Evolutionary conservation across 2,797 vertebrate species (phyloP).

Genomic region (Setipinna tenuifilis): DNA sequence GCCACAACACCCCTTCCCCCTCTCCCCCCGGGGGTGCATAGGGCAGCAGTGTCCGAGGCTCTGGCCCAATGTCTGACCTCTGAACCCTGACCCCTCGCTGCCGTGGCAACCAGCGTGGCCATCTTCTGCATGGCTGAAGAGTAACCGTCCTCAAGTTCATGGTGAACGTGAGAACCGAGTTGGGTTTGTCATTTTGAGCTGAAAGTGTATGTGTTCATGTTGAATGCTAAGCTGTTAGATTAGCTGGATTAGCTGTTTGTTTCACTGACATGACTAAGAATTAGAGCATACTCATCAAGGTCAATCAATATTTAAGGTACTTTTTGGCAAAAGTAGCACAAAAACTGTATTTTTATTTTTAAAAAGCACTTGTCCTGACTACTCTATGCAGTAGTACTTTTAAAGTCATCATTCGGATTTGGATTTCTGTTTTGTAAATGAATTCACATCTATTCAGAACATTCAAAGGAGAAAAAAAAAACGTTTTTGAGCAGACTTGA

Average conservation of each 20-base stretch:
- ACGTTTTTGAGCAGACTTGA: slow-evolving; percentile 64
- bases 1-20: no score
- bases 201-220: slow-evolving; percentile 32
- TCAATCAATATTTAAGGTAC: slow-evolving; percentile 38
- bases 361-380: slow-evolving; percentile 51
- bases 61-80: background rate
- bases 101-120: background rate
- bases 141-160: slow-evolving; percentile 19
- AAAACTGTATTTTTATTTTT: slow-evolving; percentile 12
- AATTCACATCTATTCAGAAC: slow-evolving; percentile 53
- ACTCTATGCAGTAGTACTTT: slow-evolving; percentile 28
- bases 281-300: background rate
- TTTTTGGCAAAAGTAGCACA: slow-evolving; percentile 40
- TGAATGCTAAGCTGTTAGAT: slow-evolving; percentile 22
- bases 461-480: slow-evolving; percentile 50
- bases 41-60: background rate
- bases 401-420: slow-evolving; percentile 24
- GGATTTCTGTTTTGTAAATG: slow-evolving; percentile 45
- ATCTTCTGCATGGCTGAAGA: slow-evolving; percentile 17
- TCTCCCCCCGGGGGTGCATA: background rate
- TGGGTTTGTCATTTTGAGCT: slow-evolving; percentile 23
- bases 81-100: background rate
- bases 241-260: background rate
- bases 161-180: slow-evolving; percentile 32
- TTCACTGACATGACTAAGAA: background rate